Conservation (phyloP, 2,113 vertebrate species). For the Salminus brasiliensis region DNA sequence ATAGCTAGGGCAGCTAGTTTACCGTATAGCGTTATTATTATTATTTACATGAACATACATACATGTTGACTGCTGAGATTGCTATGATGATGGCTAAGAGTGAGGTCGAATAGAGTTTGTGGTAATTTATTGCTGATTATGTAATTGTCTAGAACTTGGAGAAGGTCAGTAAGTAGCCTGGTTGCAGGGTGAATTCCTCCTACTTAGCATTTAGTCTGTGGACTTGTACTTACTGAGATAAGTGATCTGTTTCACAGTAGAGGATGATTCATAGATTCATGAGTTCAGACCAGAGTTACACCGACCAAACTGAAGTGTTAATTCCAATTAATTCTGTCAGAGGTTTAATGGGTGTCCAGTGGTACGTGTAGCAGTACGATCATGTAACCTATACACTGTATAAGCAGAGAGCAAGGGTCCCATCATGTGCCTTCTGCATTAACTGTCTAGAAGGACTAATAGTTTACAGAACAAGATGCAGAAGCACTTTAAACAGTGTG, state of each 20-base stretch:
- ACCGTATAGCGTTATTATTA: neutral
- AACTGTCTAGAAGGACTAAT: neutral
- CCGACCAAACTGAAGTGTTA: no score
- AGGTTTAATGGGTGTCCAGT: slow-evolving; percentile 27
- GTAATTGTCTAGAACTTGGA: neutral
- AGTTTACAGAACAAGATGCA: slow-evolving; percentile 22
- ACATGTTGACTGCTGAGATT: neutral
- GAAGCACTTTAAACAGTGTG: slow-evolving; percentile 29
- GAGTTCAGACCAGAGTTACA: neutral
- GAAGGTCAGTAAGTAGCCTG: neutral
- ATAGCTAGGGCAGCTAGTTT: neutral
- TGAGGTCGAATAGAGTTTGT: neutral
- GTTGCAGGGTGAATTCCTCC: no score
- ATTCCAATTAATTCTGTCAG: no score
- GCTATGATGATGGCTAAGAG: neutral
- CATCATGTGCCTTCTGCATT: slow-evolving; percentile 68
- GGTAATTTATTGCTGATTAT: neutral
- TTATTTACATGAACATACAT: neutral
- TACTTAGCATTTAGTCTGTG: neutral
- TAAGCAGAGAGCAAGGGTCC: slow-evolving; percentile 56
- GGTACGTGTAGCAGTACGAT: slow-evolving; percentile 65
- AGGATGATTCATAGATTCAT: neutral
- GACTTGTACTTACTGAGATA: neutral
- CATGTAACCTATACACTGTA: slow-evolving; percentile 32
- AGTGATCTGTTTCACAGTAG: neutral